phyloP scores from a whole-genome alignment of 2,888 invertebrate genomes.

The Actias luna region DNA sequence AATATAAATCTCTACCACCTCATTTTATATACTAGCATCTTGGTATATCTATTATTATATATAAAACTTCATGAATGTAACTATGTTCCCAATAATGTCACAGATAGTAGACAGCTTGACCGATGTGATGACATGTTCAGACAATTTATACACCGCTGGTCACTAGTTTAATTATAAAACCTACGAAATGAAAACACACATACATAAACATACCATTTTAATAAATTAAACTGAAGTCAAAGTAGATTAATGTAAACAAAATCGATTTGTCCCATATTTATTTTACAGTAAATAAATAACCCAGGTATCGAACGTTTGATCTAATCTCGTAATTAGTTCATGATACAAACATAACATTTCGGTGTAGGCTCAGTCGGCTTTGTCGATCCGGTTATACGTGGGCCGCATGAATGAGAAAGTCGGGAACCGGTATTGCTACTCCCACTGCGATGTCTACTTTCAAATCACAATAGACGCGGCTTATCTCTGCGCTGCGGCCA shows the following conservation, averaged over 20 bases:
- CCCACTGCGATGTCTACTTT: constrained; percentile 74
- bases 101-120: too few species aligned
- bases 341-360: constrained; percentile 44
- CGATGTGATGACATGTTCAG: too few species aligned
- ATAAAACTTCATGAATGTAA: too few species aligned
- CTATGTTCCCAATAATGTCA: too few species aligned
- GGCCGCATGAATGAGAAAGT: constrained; percentile 78
- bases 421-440: constrained; percentile 69
- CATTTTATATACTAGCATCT: too few species aligned
- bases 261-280: background rate
- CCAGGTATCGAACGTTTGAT: constrained; percentile 23
- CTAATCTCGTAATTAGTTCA: constrained; percentile 43
- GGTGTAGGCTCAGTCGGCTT: constrained; percentile 30
- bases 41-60: too few species aligned
- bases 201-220: background rate
- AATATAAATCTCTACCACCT: too few species aligned
- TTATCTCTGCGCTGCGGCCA: constrained; percentile 50
- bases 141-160: too few species aligned
- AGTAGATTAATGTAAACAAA: background rate
- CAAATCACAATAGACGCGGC: constrained; percentile 74
- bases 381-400: constrained; percentile 53
- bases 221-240: background rate
- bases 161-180: too few species aligned
- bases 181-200: background rate
- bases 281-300: background rate